Evolutionary conservation across 1,140 invertebrate genomes (phyloP).

Genomic region (Eurosta solidaginis): DNA sequence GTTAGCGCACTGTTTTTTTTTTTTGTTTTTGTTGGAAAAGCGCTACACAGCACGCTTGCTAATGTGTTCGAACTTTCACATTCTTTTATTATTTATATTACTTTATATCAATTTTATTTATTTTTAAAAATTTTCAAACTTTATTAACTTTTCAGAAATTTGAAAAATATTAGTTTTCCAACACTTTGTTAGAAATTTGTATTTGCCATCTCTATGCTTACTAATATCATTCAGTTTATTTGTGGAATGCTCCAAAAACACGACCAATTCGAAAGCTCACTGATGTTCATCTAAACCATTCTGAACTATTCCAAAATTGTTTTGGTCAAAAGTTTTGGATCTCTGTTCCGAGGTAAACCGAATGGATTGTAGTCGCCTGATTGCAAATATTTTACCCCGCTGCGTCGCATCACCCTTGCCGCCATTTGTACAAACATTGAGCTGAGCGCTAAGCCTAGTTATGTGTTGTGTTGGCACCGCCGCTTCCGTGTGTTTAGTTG

Average conservation of each 20-base stretch:
- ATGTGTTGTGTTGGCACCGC: no score
- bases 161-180: background rate
- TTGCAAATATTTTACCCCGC: background rate
- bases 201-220: background rate
- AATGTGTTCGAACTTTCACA: no score
- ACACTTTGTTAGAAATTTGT: background rate
- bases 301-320: conserved; percentile 58
- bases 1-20: no score
- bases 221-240: conserved; percentile 17
- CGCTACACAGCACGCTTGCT: no score
- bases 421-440: no score
- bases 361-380: background rate
- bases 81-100: no score
- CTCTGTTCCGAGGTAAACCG: conserved; percentile 27
- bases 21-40: no score
- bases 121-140: no score
- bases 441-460: no score
- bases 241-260: conserved; percentile 39
- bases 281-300: conserved; percentile 61
- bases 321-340: conserved; percentile 57
- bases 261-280: conserved; percentile 60
- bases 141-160: no score
- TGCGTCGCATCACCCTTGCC: background rate
- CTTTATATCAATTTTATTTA: no score
- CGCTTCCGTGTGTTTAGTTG: conserved; percentile 4